Conservation (phyloP, 2,888 invertebrate species). For the Geotrupes spiniger region DNA sequence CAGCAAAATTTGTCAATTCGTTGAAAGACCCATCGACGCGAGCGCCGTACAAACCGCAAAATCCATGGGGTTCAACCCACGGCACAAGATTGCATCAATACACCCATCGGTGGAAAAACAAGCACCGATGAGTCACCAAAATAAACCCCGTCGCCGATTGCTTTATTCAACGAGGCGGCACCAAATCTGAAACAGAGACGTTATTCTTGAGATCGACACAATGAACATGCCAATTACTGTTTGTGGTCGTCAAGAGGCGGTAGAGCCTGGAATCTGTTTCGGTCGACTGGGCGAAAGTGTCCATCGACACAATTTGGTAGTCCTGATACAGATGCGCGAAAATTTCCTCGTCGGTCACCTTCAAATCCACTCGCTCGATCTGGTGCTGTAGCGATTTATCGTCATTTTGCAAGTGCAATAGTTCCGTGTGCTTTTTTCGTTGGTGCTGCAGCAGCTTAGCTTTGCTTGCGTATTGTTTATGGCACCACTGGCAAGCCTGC, state of each 20-base stretch:
- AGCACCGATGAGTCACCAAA: slow-evolving; percentile 33
- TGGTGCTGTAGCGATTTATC: slow-evolving; percentile 7
- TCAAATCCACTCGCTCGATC: slow-evolving; percentile 7
- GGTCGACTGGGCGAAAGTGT: slow-evolving; percentile 16
- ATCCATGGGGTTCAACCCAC: slow-evolving; percentile 40
- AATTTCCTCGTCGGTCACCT: slow-evolving; percentile 26
- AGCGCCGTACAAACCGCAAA: background rate
- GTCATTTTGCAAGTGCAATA: slow-evolving; percentile 35
- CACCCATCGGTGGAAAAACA: slow-evolving; percentile 28
- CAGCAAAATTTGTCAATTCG: background rate
- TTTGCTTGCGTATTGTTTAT: slow-evolving; percentile 83
- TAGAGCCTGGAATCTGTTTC: slow-evolving; percentile 42
- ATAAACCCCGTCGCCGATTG: slow-evolving; percentile 16
- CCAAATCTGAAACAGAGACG: slow-evolving; percentile 34
- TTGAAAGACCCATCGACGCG: background rate
- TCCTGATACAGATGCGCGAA: slow-evolving; percentile 26
- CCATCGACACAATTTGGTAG: slow-evolving; percentile 32
- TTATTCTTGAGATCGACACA: no score
- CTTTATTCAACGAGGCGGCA: slow-evolving; percentile 44
- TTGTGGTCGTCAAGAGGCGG: slow-evolving; percentile 43
- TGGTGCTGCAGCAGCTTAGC: slow-evolving; percentile 70
- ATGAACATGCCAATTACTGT: slow-evolving; percentile 35
- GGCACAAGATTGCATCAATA: slow-evolving; percentile 33
- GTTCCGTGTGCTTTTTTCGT: slow-evolving; percentile 59
- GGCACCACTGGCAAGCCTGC: slow-evolving; percentile 75